A percentile compares a stretch with the other conserved stretches of the same genome.
These are phyloP conservation scores for Oreocharis arfaki DNA, from an alignment of 2,113 vertebrate species.

Conservation along the genomic window DNA sequence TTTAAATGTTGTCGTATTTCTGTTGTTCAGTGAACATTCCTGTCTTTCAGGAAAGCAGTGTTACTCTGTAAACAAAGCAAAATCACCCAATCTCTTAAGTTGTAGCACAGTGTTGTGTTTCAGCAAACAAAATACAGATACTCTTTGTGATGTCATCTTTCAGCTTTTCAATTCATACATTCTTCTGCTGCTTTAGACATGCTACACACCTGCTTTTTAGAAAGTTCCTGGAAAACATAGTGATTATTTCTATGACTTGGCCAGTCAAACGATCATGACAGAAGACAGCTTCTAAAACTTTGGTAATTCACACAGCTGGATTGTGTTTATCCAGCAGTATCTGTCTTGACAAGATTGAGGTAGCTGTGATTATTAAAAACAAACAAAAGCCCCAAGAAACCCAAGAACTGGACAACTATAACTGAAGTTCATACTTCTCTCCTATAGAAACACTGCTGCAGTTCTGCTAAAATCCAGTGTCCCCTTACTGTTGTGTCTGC, in stretches of 20 bases:
- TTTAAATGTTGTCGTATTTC: neutral
- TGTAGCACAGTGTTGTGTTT: neutral
- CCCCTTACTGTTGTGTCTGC: neutral
- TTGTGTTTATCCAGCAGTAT: neutral
- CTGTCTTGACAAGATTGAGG: neutral
- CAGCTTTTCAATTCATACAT: neutral
- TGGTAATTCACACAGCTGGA: neutral
- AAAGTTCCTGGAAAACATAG: neutral
- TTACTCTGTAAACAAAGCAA: neutral
- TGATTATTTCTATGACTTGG: neutral
- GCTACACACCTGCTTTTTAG: neutral
- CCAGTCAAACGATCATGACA: neutral
- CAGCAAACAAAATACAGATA: neutral
- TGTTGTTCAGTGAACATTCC: neutral
- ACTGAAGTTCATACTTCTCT: neutral
- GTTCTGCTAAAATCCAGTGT: neutral
- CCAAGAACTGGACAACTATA: neutral
- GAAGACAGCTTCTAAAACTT: neutral
- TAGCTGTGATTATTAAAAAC: neutral
- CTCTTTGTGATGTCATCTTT: accelerated
- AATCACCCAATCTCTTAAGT: neutral
- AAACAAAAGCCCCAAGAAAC: neutral
- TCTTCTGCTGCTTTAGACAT: neutral
- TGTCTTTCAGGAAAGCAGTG: neutral
- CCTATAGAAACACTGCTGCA: neutral